Conservation (phyloP, 92 coral and sea anemone species). For the Galaxea fascicularis region DNA sequence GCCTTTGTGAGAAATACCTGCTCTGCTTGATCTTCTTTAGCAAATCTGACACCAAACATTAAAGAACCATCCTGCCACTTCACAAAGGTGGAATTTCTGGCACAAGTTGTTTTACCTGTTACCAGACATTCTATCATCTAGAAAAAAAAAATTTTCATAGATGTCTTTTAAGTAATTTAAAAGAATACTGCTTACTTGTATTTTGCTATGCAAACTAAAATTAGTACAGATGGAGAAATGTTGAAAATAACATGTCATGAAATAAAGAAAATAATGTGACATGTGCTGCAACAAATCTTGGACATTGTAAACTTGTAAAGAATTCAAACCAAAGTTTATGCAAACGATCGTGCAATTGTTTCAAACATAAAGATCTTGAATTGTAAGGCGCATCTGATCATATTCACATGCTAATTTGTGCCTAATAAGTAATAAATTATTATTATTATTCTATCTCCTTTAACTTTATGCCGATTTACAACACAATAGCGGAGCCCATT, state of each 20-base stretch:
- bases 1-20: conserved; percentile 57
- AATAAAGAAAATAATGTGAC: too few relatives aligned
- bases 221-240: not conserved
- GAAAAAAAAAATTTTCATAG: not conserved
- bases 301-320: not conserved
- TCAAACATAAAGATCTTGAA: not conserved
- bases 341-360: not conserved
- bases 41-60: conserved; percentile 83
- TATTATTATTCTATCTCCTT: too few relatives aligned
- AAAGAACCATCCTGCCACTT: conserved; percentile 78
- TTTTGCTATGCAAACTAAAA: too few relatives aligned
- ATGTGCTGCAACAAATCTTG: too few relatives aligned
- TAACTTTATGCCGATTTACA: too few relatives aligned
- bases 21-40: conserved; percentile 81
- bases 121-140: conserved; percentile 86
- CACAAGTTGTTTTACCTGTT: conserved; percentile 70
- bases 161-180: not conserved
- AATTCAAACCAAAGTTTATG: not conserved
- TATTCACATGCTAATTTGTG: too few relatives aligned
- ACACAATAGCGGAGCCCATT: too few relatives aligned
- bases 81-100: conserved; percentile 75
- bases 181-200: too few relatives aligned
- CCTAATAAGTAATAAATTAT: too few relatives aligned
- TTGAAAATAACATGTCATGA: too few relatives aligned
- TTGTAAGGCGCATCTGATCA: too few relatives aligned